Conservation (phyloP, 1,140 invertebrate genomes). For the Octopus bimaculoides region DNA sequence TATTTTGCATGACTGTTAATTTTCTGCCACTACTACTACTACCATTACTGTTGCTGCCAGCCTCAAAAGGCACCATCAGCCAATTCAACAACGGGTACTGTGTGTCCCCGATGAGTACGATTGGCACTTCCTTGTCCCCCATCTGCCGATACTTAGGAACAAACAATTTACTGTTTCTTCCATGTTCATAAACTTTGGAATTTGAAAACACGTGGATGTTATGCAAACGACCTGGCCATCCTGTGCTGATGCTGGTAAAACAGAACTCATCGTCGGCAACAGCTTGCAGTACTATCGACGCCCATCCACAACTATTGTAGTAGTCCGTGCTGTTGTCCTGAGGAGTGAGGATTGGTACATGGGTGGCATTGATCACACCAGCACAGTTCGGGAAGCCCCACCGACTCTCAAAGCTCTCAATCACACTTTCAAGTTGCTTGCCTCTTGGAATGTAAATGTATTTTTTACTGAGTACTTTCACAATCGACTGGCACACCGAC, state of each 20-base stretch:
- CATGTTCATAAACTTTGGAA: background rate
- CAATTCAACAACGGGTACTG: too few relatives aligned
- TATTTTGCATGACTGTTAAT: background rate
- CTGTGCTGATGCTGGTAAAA: slow-evolving; percentile 15
- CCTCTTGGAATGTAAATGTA: too few relatives aligned
- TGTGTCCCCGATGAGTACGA: too few relatives aligned
- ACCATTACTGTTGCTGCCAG: too few relatives aligned
- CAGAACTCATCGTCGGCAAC: slow-evolving; percentile 12
- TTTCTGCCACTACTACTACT: background rate
- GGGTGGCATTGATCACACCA: slow-evolving; percentile 19
- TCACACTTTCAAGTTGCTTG: too few relatives aligned
- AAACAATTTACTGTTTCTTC: background rate
- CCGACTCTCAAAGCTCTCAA: too few relatives aligned
- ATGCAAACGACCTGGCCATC: slow-evolving; percentile 14
- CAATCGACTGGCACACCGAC: too few relatives aligned
- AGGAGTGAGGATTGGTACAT: slow-evolving; percentile 9
- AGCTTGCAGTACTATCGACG: slow-evolving; percentile 13
- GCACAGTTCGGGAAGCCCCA: too few relatives aligned
- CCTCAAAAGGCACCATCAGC: too few relatives aligned
- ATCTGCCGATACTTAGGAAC: too few relatives aligned
- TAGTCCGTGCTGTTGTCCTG: background rate
- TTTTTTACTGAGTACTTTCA: too few relatives aligned
- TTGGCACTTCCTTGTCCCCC: too few relatives aligned
- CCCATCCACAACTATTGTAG: slow-evolving; percentile 17
- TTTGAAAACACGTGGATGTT: background rate